Evolutionary conservation across 2,797 vertebrate genomes (phyloP).

Genomic region (Anguilla obscura): DNA sequence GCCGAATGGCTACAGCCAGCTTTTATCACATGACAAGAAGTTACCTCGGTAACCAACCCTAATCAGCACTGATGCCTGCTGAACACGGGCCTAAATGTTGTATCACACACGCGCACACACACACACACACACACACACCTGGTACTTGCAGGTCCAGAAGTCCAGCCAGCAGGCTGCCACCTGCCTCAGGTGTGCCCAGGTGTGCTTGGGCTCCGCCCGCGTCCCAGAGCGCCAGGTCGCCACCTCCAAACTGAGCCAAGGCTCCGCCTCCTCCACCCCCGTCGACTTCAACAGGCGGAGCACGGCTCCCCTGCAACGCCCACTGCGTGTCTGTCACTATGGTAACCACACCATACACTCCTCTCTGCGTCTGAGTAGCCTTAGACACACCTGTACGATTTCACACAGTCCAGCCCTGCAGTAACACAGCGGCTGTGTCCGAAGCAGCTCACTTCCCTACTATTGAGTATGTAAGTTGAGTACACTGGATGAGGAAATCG

Average conservation of each 20-base stretch:
- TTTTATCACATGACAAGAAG: neutral
- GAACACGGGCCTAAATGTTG: neutral
- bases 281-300: conserved; percentile 49
- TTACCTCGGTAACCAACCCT: neutral
- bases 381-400: neutral
- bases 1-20: neutral
- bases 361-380: neutral
- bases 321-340: neutral
- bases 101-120: conserved; percentile 42
- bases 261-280: conserved; percentile 55
- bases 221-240: conserved; percentile 53
- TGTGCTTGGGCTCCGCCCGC: conserved; percentile 31
- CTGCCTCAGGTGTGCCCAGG: conserved; percentile 50
- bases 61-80: neutral
- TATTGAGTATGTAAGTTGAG: no score
- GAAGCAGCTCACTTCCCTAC: neutral
- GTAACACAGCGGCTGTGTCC: neutral
- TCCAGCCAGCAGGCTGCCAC: conserved; percentile 58
- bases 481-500: no score
- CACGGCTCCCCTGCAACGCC: conserved; percentile 47
- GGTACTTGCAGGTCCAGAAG: conserved; percentile 61
- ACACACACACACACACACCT: conserved; percentile 47
- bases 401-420: neutral
- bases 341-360: neutral
- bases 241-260: conserved; percentile 60